A percentile compares a stretch with the other conserved stretches of the same genome.
Conservation (phyloP, 2,113 vertebrate species). For the Nibea albiflora region DNA sequence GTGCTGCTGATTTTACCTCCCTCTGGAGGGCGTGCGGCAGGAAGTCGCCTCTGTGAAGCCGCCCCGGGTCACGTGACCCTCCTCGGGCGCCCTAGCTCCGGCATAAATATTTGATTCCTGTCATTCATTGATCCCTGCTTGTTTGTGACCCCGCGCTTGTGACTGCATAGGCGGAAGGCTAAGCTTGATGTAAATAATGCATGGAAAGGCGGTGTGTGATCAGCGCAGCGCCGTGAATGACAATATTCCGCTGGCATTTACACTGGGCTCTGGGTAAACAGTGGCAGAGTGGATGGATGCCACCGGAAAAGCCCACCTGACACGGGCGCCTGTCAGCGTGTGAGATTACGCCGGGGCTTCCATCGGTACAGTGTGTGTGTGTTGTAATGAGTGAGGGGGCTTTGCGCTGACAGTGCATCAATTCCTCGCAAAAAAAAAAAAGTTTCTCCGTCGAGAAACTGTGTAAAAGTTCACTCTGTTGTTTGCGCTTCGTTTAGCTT, state of each 20-base stretch:
- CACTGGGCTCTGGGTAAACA: conserved; percentile 79
- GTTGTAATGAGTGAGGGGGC: conserved; percentile 3
- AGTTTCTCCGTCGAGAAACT: not conserved
- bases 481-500: conserved; percentile 7
- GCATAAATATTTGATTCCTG: conserved; percentile 81
- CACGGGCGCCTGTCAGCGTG: conserved; percentile 63
- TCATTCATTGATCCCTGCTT: conserved; percentile 77
- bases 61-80: conserved; percentile 59
- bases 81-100: conserved; percentile 52
- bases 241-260: conserved; percentile 81
- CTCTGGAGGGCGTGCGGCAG: conserved; percentile 38
- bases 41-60: conserved; percentile 48
- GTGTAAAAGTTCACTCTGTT: not conserved
- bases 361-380: conserved; percentile 1
- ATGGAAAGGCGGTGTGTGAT: conserved; percentile 77
- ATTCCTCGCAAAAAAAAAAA: not conserved
- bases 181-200: conserved; percentile 80
- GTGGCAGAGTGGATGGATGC: conserved; percentile 56
- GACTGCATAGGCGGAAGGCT: conserved; percentile 58
- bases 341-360: conserved; percentile 64
- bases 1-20: conserved; percentile 44
- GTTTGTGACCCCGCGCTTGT: conserved; percentile 68
- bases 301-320: conserved; percentile 33
- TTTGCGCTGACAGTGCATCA: not conserved
- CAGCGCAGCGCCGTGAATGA: conserved; percentile 66